These are phyloP conservation scores for Pseudopleuronectes americanus DNA, from an alignment of 2,797 vertebrate species.

Conservation along the genomic window DNA sequence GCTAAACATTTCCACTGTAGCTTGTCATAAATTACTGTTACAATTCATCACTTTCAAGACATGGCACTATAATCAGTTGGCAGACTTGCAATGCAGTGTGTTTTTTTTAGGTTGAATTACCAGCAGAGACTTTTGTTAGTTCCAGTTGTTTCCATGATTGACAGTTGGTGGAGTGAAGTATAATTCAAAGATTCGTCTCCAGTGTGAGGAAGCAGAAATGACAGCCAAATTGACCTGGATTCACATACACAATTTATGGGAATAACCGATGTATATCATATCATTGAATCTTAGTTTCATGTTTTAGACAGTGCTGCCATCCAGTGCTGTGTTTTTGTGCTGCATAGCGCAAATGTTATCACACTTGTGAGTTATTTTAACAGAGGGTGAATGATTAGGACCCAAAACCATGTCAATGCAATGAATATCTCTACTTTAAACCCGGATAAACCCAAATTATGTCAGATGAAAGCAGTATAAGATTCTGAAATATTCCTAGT, in stretches of 20 bases:
- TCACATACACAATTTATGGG: not conserved
- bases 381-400: too few species aligned
- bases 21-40: not conserved
- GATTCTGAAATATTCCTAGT: too few species aligned
- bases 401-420: too few species aligned
- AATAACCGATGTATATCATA: not conserved
- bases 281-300: not conserved
- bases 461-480: too few species aligned
- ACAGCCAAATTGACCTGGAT: not conserved
- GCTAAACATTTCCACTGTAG: not conserved
- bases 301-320: conserved; percentile 38
- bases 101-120: conserved; percentile 9
- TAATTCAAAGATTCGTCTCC: conserved; percentile 15
- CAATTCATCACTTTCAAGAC: not conserved
- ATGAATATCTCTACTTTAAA: too few species aligned
- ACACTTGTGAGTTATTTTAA: too few species aligned
- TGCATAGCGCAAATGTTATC: conserved; percentile 7
- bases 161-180: conserved; percentile 28
- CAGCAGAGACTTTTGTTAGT: conserved; percentile 19
- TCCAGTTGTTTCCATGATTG: too few species aligned
- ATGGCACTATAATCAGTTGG: not conserved
- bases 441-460: too few species aligned
- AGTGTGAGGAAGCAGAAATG: not conserved
- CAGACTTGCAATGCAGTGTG: not conserved
- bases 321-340: conserved; percentile 34